These are phyloP conservation scores for Toxotes jaculatrix DNA, from an alignment of 2,113 vertebrate genomes.

Conservation along the genomic window DNA sequence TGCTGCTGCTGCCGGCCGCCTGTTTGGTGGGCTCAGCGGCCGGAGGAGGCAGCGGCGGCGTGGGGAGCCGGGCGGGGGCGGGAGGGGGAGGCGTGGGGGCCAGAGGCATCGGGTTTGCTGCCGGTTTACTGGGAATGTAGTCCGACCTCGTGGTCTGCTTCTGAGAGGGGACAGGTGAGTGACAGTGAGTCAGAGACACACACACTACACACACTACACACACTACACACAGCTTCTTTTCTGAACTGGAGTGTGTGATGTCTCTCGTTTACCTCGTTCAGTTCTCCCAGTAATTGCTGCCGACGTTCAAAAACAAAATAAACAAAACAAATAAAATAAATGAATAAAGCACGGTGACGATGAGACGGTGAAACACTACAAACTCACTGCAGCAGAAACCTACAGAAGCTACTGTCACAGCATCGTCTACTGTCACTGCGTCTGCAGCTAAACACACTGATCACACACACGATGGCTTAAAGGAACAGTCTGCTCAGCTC, in stretches of 20 bases:
- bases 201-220: too few relatives aligned
- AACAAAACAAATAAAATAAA: conserved; percentile 60
- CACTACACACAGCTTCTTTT: too few relatives aligned
- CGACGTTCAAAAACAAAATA: conserved; percentile 58
- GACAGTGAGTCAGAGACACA: too few relatives aligned
- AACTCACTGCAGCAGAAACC: conserved; percentile 23
- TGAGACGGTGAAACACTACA: conserved; percentile 34
- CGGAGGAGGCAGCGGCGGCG: conserved; percentile 81
- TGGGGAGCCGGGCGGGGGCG: conserved; percentile 74
- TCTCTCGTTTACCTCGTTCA: conserved; percentile 92
- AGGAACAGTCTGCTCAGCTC: conserved; percentile 29
- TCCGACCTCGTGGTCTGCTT: conserved; percentile 88
- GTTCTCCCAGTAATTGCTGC: conserved; percentile 96
- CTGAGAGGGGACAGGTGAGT: conserved; percentile 74
- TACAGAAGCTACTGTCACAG: neutral
- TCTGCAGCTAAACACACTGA: too few relatives aligned
- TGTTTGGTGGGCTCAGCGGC: conserved; percentile 25
- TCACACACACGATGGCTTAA: neutral
- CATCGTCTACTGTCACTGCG: too few relatives aligned
- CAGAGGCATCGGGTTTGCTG: conserved; percentile 64
- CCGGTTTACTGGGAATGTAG: conserved; percentile 71
- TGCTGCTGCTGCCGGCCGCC: conserved; percentile 59
- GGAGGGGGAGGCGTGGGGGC: conserved; percentile 72
- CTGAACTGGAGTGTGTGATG: too few relatives aligned
- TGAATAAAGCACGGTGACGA: conserved; percentile 1